Base-by-base conservation (phyloP, 2,797 vertebrate genomes). In the Aplochiton taeniatus region DNA sequence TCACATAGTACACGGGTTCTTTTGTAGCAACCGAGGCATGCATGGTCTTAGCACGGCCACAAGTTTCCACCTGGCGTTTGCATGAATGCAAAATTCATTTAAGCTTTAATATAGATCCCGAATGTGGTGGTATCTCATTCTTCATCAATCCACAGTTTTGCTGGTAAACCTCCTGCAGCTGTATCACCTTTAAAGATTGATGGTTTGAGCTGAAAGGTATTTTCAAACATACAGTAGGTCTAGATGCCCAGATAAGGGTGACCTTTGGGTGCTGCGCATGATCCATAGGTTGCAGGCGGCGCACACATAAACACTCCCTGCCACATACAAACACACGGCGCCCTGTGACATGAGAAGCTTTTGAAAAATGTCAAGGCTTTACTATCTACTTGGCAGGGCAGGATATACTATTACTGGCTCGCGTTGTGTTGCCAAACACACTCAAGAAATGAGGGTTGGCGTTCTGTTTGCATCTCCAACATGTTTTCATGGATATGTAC, bases 351-450 rank as follows among this genome's bases (percentile, higher is more conserved):
- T 62, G 9, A 43, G 13, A 13, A 48, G 13, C 12, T 12, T 18
- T 68, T 66, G 52, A 56, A 72, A 78, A 83, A 81, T 77, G 68
- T 69, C 77, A 83, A 68, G 69, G 54, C 61, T 73, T 48, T 63
- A 48, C 67, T 66, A 50, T 63, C 14, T 73, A 19, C 44, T 61
- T 61, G 76, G 63, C 47, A 59, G 52, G 42, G 43, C 67, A 72
- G 52, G 66, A 31, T 31, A 31, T 31, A 31, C 31, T 31, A 2
- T 31, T 31, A 31, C 31, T 31, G 2, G 31, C 31, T 31, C 6
- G 31, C 31, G 2, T 2, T 31, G 31, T 31, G 31, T 31, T 31
- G 31, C 31, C 31, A 31, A 31, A 31, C 31, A 31, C 31, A 31
- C 31, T n/a, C n/a, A n/a, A n/a, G n/a, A n/a, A n/a, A 31, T 31